These are phyloP conservation scores for Valencia hispanica DNA, from an alignment of 2,797 vertebrate species.

Conservation along the genomic window DNA sequence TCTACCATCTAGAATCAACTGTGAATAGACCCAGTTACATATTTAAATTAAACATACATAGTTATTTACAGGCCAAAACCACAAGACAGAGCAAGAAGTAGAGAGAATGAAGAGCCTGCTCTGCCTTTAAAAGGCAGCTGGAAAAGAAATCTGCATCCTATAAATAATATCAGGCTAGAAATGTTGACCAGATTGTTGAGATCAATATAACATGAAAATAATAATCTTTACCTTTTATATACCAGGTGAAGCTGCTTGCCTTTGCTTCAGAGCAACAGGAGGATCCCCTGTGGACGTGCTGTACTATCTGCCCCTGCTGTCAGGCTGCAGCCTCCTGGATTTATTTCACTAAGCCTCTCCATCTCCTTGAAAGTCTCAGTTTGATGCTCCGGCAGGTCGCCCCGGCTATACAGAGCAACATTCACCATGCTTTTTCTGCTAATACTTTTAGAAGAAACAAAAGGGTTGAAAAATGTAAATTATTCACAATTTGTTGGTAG, in stretches of 20 bases:
- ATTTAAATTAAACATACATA: neutral
- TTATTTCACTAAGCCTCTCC: constrained; percentile 72
- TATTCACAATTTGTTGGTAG: neutral
- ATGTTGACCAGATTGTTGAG: neutral
- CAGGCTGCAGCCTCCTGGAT: constrained; percentile 62
- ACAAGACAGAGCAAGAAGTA: neutral
- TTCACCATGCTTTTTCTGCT: neutral
- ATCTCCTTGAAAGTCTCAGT: constrained; percentile 50
- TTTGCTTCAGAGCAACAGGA: constrained; percentile 19
- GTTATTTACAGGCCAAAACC: neutral
- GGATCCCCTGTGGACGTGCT: constrained; percentile 24
- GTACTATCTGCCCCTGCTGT: constrained; percentile 28
- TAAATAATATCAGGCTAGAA: neutral
- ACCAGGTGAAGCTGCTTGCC: constrained; percentile 10
- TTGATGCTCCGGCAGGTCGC: constrained; percentile 33
- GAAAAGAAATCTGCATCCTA: neutral
- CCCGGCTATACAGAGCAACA: neutral
- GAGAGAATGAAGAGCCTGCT: neutral
- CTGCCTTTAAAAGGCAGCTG: neutral
- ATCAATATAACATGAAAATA: constrained; percentile 12
- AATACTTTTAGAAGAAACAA: neutral
- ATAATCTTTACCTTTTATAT: constrained; percentile 44
- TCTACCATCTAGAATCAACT: neutral
- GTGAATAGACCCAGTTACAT: neutral
- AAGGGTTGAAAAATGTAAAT: neutral